Conservation (phyloP, 2,113 vertebrate species). For the Paedocypris sp. region DNA sequence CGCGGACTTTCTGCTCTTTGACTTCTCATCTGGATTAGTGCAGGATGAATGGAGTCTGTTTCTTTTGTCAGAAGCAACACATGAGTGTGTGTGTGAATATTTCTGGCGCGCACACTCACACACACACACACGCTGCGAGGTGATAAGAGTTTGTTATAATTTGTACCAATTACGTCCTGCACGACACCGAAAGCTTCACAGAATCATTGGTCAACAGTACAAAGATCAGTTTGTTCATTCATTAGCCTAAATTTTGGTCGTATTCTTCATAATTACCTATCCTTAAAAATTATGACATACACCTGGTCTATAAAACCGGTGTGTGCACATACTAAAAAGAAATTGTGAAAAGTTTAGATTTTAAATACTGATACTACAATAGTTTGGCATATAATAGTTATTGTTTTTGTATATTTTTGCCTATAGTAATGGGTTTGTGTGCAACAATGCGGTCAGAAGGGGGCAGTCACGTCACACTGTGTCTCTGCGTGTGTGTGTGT, state of each 20-base stretch:
- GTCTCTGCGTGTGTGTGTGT: constrained; percentile 20
- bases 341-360: no score
- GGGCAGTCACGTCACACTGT: constrained; percentile 46
- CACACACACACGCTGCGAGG: neutral
- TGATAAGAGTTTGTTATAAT: constrained; percentile 31
- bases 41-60: constrained; percentile 73
- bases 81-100: constrained; percentile 54
- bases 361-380: no score
- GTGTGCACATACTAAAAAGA: no score
- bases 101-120: neutral
- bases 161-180: neutral
- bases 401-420: no score
- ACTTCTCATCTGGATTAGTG: constrained; percentile 78
- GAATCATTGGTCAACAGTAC: neutral
- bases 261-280: no score
- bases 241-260: no score
- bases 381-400: no score
- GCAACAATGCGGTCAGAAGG: constrained; percentile 38
- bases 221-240: no score
- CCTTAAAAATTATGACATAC: no score
- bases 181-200: neutral
- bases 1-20: constrained; percentile 74
- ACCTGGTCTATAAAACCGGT: no score
- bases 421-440: no score
- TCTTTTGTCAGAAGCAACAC: constrained; percentile 66